Evolutionary conservation across 2,113 vertebrate genomes (phyloP).

Genomic region (Gnathonemus echidnorhynchus): DNA sequence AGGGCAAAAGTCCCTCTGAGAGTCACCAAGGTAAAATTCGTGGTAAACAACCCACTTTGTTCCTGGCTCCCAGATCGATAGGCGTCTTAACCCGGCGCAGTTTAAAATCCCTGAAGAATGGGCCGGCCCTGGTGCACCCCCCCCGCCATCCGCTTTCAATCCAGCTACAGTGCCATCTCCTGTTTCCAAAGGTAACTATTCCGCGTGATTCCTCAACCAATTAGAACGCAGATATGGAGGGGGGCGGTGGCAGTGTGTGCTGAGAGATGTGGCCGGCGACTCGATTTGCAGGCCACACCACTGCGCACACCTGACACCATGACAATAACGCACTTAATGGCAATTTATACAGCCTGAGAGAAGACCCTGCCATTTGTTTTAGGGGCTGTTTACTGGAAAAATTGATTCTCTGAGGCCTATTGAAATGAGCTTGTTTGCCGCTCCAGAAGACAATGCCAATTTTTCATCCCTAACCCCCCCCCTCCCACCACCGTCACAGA

Average conservation of each 20-base stretch:
- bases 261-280: slow-evolving; percentile 56
- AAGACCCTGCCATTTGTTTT: slow-evolving; percentile 51
- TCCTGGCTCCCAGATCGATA: slow-evolving; percentile 6
- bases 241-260: slow-evolving; percentile 51
- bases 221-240: slow-evolving; percentile 50
- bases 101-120: not conserved
- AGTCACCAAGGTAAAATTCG: not conserved
- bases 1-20: not conserved
- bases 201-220: slow-evolving; percentile 59
- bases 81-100: slow-evolving; percentile 7
- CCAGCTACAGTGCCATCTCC: slow-evolving; percentile 26
- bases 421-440: slow-evolving; percentile 38
- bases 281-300: slow-evolving; percentile 50
- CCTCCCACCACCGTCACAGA: slow-evolving; percentile 1
- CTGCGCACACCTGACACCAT: slow-evolving; percentile 47
- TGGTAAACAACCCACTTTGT: not conserved
- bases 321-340: slow-evolving; percentile 61
- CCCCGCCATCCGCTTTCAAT: slow-evolving; percentile 45
- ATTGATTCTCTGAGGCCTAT: slow-evolving; percentile 37
- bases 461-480: not conserved
- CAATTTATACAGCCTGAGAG: slow-evolving; percentile 53
- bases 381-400: slow-evolving; percentile 41
- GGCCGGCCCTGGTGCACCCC: not conserved
- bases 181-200: slow-evolving; percentile 50
- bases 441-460: slow-evolving; percentile 27